Conservation (phyloP, 2,797 vertebrate species). For the Zenarchopterus dispar region DNA sequence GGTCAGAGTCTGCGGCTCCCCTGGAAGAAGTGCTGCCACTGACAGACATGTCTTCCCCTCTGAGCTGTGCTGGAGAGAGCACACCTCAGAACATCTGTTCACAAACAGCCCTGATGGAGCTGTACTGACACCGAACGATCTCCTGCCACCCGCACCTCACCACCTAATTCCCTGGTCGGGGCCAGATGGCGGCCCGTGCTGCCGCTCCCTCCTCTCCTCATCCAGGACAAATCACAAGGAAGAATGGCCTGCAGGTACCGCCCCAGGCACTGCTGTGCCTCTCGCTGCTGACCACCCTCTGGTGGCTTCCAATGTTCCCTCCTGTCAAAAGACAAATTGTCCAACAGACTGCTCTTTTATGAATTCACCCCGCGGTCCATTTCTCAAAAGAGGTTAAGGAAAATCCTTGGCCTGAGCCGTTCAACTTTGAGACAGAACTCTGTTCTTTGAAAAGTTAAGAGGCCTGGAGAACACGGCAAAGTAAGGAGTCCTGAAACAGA, state of each 20-base stretch:
- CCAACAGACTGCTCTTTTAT: constrained; percentile 79
- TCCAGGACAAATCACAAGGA: constrained; percentile 84
- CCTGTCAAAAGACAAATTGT: constrained; percentile 98
- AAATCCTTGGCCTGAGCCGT: constrained; percentile 86
- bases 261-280: constrained; percentile 86
- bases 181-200: constrained; percentile 91
- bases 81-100: constrained; percentile 99
- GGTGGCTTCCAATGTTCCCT: constrained; percentile 87
- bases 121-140: constrained; percentile 90
- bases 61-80: constrained; percentile 91
- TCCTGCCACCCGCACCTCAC: constrained; percentile 81
- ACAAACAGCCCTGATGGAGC: constrained; percentile 96
- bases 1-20: constrained; percentile 93
- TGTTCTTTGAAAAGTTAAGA: constrained; percentile 75
- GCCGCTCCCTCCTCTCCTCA: constrained; percentile 64
- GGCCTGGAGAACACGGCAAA: constrained; percentile 40
- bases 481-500: constrained; percentile 19
- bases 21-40: constrained; percentile 89
- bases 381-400: constrained; percentile 85
- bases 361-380: constrained; percentile 91
- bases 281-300: constrained; percentile 85
- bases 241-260: constrained; percentile 90
- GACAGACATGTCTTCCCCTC: constrained; percentile 96
- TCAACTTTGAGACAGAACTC: constrained; percentile 82
- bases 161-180: constrained; percentile 93